A percentile compares a stretch with the other conserved stretches of the same genome.
These are phyloP conservation scores for Promerops cafer DNA, from an alignment of 2,113 vertebrate genomes.

Conservation along the genomic window DNA sequence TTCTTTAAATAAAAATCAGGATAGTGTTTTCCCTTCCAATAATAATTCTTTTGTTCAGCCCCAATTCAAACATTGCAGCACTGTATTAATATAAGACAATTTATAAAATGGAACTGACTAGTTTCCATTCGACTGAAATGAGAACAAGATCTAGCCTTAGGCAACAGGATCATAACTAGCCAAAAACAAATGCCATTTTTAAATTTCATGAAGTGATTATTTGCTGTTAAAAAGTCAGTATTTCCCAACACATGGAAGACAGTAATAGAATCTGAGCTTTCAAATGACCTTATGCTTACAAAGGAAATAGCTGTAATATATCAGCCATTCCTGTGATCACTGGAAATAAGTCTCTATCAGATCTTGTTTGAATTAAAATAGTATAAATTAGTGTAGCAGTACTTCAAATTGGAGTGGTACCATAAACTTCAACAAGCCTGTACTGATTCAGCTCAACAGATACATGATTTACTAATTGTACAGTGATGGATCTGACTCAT, in stretches of 20 bases:
- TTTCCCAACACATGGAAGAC: slow-evolving; percentile 37
- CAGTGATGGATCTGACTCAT: neutral
- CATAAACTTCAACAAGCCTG: neutral
- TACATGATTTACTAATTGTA: slow-evolving; percentile 19
- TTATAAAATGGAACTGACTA: slow-evolving; percentile 59
- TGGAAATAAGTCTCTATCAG: slow-evolving; percentile 9
- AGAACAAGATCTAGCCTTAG: slow-evolving; percentile 54
- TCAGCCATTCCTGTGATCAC: neutral
- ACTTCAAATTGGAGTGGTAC: neutral
- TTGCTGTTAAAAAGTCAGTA: slow-evolving; percentile 57
- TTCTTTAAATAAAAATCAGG: slow-evolving; percentile 15
- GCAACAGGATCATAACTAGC: slow-evolving; percentile 49
- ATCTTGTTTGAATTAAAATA: slow-evolving; percentile 20
- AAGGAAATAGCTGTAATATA: slow-evolving; percentile 34
- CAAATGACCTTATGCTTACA: slow-evolving; percentile 45
- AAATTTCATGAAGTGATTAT: slow-evolving; percentile 57
- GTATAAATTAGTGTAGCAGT: neutral
- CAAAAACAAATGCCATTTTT: slow-evolving; percentile 63
- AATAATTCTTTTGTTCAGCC: slow-evolving; percentile 30
- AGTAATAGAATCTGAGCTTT: slow-evolving; percentile 48
- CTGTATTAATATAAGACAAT: slow-evolving; percentile 7
- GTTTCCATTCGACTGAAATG: slow-evolving; percentile 62
- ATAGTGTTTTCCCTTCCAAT: neutral
- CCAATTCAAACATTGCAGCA: neutral
- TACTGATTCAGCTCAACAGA: neutral